Conservation (phyloP, 2,888 invertebrate species). For the Carabus problematicus region DNA sequence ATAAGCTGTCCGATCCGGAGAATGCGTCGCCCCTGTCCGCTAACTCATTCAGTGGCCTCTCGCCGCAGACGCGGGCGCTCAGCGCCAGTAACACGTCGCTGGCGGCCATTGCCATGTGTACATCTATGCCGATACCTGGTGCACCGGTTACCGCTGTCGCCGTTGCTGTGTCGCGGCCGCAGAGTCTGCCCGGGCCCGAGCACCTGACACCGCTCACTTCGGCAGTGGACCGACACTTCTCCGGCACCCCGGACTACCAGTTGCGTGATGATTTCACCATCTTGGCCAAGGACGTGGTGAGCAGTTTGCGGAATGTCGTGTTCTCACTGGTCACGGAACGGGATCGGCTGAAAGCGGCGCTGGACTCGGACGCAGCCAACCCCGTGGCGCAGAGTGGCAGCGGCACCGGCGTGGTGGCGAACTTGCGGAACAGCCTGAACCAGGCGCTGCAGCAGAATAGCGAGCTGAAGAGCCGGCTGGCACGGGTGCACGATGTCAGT, state of each 20-base stretch:
- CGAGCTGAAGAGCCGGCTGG: constrained; percentile 70
- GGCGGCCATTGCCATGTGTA: constrained; percentile 44
- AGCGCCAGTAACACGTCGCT: constrained; percentile 53
- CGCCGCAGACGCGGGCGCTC: constrained; percentile 51
- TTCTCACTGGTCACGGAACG: constrained; percentile 62
- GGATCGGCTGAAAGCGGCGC: constrained; percentile 68
- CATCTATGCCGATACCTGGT: constrained; percentile 53
- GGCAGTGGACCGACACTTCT: constrained; percentile 48
- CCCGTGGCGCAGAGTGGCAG: constrained; percentile 51
- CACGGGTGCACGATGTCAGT: constrained; percentile 69
- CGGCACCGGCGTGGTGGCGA: constrained; percentile 62
- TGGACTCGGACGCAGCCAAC: constrained; percentile 61
- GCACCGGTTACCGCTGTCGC: constrained; percentile 52
- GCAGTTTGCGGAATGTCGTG: constrained; percentile 61
- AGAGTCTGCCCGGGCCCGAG: constrained; percentile 65
- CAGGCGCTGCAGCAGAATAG: constrained; percentile 78
- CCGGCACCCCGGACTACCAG: constrained; percentile 48
- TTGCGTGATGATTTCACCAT: constrained; percentile 42
- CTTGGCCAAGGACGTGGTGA: constrained; percentile 55
- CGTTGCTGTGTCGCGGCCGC: constrained; percentile 62
- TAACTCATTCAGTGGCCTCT: constrained; percentile 55
- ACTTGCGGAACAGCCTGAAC: constrained; percentile 66
- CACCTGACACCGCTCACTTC: constrained; percentile 54
- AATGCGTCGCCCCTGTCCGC: constrained; percentile 59
- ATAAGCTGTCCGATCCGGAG: constrained; percentile 54